A percentile compares a stretch with the other conserved stretches of the same genome.
These are phyloP conservation scores for Cataglyphis hispanica DNA, from an alignment of 1,140 invertebrate species.

Conservation along the genomic window DNA sequence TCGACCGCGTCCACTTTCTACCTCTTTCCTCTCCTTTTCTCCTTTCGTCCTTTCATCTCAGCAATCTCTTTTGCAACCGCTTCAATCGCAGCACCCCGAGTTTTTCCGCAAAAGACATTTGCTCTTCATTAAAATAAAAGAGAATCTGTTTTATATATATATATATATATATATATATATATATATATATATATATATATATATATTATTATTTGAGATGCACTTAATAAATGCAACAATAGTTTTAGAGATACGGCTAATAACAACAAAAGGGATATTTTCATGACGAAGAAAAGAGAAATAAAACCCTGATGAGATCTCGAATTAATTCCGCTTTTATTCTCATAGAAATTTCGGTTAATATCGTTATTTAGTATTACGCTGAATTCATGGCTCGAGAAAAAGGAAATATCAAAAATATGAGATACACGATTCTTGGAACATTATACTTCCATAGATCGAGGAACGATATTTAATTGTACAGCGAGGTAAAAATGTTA, in stretches of 20 bases:
- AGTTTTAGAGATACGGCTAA: background rate
- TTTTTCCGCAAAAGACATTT: slow-evolving; percentile 2
- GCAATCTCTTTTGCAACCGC: slow-evolving; percentile 23
- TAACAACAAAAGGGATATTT: background rate
- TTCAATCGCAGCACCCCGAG: slow-evolving; percentile 8
- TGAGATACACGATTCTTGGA: too few relatives aligned
- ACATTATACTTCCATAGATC: slow-evolving; percentile 1
- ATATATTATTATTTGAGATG: slow-evolving; percentile 10
- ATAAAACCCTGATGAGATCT: background rate
- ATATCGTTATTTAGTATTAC: background rate
- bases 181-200: too few relatives aligned
- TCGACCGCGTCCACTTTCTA: background rate
- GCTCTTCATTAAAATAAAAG: slow-evolving; percentile 29
- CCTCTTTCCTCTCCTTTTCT: slow-evolving; percentile 3
- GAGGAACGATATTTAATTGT: background rate
- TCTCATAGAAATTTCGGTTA: background rate
- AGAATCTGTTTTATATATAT: too few relatives aligned
- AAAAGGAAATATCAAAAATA: background rate
- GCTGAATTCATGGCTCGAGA: background rate
- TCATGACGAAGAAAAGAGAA: background rate
- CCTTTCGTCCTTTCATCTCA: slow-evolving; percentile 26
- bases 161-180: too few relatives aligned
- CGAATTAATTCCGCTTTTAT: background rate
- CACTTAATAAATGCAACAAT: slow-evolving; percentile 3
- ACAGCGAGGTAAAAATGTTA: slow-evolving; percentile 3